Percentiles rank a stretch among this genome's conserved stretches.
These are phyloP conservation scores for Pemphigus obesinymphae DNA, from an alignment of 1,140 invertebrate genomes.

Conservation along the genomic window DNA sequence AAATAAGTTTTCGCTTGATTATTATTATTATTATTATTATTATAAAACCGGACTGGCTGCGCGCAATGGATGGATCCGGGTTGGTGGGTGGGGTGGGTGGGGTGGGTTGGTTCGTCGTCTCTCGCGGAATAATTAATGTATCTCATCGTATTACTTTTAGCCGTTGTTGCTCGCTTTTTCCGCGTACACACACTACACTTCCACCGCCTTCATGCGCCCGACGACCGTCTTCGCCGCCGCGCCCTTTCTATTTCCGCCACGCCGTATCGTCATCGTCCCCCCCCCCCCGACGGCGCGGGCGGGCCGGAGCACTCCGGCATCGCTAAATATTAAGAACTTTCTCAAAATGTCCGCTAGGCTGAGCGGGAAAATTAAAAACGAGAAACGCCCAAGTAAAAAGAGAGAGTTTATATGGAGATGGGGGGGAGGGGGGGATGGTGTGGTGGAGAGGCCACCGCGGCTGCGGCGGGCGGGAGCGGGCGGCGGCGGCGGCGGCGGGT, in stretches of 20 bases:
- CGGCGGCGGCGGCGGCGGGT: not conserved
- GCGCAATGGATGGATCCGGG: too few species aligned
- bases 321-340: slow-evolving; percentile 30
- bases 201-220: not conserved
- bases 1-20: slow-evolving; percentile 2
- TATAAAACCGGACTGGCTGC: not conserved
- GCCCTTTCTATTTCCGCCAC: not conserved
- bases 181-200: not conserved
- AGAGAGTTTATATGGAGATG: too few species aligned
- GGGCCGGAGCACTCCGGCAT: not conserved
- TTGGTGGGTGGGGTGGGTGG: not conserved
- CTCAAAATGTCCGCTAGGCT: slow-evolving; percentile 21
- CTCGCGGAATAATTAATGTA: slow-evolving; percentile 30
- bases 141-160: slow-evolving; percentile 26
- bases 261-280: not conserved
- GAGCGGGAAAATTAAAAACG: slow-evolving; percentile 32
- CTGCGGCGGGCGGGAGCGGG: not conserved
- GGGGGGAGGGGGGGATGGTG: too few species aligned
- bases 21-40: not conserved
- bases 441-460: not conserved
- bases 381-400: slow-evolving; percentile 20
- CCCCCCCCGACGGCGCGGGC: too few species aligned
- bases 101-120: not conserved
- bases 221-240: not conserved
- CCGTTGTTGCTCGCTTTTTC: slow-evolving; percentile 20